Evolutionary conservation across 2,888 invertebrate species (phyloP).

Genomic region (Drosophila nigricruria): DNA sequence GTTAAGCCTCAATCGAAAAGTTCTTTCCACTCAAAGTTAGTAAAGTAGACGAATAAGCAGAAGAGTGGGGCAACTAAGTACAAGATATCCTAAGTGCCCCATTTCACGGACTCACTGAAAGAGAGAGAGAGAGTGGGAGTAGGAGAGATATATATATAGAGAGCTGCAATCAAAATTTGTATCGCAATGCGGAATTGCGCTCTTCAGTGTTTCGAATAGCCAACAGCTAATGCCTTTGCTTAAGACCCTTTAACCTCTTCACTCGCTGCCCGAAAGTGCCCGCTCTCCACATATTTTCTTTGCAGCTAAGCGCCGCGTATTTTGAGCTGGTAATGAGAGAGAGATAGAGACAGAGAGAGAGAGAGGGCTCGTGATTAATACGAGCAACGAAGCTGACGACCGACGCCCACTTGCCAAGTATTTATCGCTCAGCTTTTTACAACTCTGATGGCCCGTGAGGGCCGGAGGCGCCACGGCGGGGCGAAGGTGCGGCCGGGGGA

Average conservation of each 20-base stretch:
- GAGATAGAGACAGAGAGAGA: constrained; percentile 33
- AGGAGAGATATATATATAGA: background rate
- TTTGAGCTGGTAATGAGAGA: constrained; percentile 30
- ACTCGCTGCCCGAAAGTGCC: background rate
- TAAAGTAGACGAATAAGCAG: no score
- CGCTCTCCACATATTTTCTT: no score
- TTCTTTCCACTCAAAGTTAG: no score
- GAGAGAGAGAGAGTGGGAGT: background rate
- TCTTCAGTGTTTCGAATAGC: background rate
- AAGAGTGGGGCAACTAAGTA: no score
- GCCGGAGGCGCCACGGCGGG: background rate
- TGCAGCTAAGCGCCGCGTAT: background rate
- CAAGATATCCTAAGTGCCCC: no score
- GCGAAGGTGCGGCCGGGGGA: background rate
- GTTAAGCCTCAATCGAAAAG: no score
- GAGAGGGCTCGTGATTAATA: constrained; percentile 25
- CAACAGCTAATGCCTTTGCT: background rate
- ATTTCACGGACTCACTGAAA: background rate
- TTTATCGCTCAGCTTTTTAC: constrained; percentile 66
- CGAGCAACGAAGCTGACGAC: constrained; percentile 42
- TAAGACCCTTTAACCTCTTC: background rate
- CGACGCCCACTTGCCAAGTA: constrained; percentile 46
- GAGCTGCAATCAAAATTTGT: constrained; percentile 1
- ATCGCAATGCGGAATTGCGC: background rate
- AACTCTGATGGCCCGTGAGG: constrained; percentile 23